Evolutionary conservation across 2,113 vertebrate species (phyloP).

Genomic region (Melierax canorus): DNA sequence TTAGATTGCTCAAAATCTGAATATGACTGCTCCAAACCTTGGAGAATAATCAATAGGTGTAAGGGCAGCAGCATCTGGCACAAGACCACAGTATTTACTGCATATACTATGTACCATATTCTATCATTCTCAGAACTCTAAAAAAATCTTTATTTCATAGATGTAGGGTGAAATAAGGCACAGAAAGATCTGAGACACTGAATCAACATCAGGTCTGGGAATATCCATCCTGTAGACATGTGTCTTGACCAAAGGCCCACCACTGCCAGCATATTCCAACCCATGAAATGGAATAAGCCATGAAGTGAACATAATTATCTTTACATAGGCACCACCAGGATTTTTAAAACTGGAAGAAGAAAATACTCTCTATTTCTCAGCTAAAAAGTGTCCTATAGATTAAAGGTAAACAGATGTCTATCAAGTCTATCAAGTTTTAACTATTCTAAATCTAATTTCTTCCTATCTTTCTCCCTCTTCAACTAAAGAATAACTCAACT

Average conservation of each 20-base stretch:
- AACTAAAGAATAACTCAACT: neutral
- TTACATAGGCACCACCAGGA: neutral
- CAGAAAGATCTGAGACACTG: neutral
- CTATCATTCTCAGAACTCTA: neutral
- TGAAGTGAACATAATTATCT: neutral
- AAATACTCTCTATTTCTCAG: neutral
- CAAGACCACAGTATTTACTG: neutral
- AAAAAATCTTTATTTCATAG: neutral
- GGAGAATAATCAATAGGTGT: neutral
- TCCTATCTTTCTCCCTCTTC: neutral
- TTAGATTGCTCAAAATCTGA: neutral
- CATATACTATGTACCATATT: neutral
- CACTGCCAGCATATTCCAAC: neutral
- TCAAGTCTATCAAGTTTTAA: neutral
- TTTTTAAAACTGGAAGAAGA: neutral
- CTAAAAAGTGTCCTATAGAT: neutral
- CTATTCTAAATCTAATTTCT: neutral
- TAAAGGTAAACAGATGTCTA: neutral
- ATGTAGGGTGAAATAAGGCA: neutral
- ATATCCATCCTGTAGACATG: neutral
- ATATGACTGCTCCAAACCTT: neutral
- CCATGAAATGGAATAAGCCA: neutral
- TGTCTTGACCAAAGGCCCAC: neutral
- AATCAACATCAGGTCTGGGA: neutral
- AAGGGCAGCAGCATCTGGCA: neutral